Evolutionary conservation across 2,888 invertebrate species (phyloP).

Genomic region (Rotaria magnacalcarata): DNA sequence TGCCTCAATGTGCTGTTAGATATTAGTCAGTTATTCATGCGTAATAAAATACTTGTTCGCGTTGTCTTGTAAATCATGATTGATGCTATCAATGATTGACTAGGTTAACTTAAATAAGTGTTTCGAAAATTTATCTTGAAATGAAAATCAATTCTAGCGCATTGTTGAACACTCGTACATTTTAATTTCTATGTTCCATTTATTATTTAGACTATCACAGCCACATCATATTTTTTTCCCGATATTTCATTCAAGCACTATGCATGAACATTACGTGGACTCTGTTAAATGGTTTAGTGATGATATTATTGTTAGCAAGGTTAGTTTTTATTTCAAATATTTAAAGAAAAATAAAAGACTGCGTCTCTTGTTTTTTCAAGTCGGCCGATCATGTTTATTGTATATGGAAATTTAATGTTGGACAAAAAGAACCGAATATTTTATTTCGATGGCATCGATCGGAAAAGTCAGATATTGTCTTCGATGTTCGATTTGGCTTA

Average conservation of each 20-base stretch:
- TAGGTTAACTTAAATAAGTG: too few species aligned
- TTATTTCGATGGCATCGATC: not conserved
- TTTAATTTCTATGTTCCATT: too few species aligned
- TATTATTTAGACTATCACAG: not conserved
- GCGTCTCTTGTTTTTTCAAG: not conserved
- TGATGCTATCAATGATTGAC: too few species aligned
- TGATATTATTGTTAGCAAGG: not conserved
- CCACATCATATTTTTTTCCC: not conserved
- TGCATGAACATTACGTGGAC: constrained; percentile 18
- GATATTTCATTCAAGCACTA: not conserved
- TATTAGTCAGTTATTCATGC: too few species aligned
- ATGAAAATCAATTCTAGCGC: too few species aligned
- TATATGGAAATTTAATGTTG: not conserved
- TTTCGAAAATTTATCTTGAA: too few species aligned
- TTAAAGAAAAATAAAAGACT: too few species aligned
- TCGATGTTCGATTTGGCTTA: constrained; percentile 6
- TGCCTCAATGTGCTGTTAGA: too few species aligned
- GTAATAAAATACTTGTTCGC: too few species aligned
- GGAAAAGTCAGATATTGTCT: not conserved
- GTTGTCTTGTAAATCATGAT: too few species aligned
- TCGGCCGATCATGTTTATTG: not conserved
- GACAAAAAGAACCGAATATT: not conserved
- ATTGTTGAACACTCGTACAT: too few species aligned
- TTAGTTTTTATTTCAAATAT: not conserved
- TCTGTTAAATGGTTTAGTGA: constrained; percentile 10